Percentiles rank a stretch among this genome's conserved stretches.
Conservation (phyloP, 2,113 vertebrate species). For the Spheniscus mendiculus region DNA sequence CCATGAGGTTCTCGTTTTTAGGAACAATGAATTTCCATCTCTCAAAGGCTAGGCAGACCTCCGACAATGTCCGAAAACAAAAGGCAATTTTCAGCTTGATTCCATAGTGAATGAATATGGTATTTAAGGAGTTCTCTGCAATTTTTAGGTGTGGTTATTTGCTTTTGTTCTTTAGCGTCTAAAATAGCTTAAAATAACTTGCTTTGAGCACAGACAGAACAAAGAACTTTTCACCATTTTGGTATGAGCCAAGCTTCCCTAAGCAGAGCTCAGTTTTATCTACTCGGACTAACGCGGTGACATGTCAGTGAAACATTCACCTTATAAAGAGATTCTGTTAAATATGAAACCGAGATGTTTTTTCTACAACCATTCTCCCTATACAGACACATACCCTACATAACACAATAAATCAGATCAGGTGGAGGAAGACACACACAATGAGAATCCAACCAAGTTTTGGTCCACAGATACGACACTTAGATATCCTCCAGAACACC, state of each 20-base stretch:
- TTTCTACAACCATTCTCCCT: neutral
- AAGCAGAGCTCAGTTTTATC: neutral
- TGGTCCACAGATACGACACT: neutral
- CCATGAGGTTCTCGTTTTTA: neutral
- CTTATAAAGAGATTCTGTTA: neutral
- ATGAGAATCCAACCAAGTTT: neutral
- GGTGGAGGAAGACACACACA: neutral
- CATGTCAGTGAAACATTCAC: neutral
- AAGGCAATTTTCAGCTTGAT: neutral
- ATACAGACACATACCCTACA: rapidly evolving
- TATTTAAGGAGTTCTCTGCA: neutral
- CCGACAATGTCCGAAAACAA: neutral
- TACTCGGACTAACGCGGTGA: neutral
- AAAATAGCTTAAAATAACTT: neutral
- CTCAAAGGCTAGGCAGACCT: neutral
- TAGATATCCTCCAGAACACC: neutral
- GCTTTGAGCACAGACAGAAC: neutral
- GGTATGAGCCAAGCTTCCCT: neutral
- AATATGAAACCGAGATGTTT: neutral
- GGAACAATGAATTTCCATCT: neutral
- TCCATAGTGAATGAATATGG: neutral
- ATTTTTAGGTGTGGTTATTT: constrained; percentile 15
- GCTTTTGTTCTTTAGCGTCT: neutral
- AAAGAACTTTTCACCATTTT: neutral
- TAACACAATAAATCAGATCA: neutral